Percentiles rank a stretch among this genome's conserved stretches.
These are phyloP conservation scores for Diorhabda elongata DNA, from an alignment of 1,140 invertebrate species.

Conservation along the genomic window DNA sequence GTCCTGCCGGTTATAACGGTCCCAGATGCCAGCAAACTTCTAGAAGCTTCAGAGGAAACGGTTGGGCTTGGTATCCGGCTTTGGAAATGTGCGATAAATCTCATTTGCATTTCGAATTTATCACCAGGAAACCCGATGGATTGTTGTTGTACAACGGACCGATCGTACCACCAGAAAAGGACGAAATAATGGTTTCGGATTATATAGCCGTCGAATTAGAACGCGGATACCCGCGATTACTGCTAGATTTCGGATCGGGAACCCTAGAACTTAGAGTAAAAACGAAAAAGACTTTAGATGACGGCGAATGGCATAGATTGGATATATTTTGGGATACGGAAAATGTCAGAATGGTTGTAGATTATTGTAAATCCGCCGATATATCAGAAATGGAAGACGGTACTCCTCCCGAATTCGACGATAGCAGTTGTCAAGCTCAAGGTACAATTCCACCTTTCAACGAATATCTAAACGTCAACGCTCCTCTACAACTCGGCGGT, in stretches of 20 bases:
- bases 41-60: conserved; percentile 85
- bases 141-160: conserved; percentile 96
- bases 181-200: conserved; percentile 85
- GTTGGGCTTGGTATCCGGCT: conserved; percentile 94
- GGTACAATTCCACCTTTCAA: conserved; percentile 90
- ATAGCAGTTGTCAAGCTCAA: conserved; percentile 80
- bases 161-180: conserved; percentile 83
- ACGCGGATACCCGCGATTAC: conserved; percentile 81
- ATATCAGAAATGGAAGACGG: conserved; percentile 86
- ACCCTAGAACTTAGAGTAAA: conserved; percentile 85
- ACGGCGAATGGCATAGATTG: conserved; percentile 93
- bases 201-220: conserved; percentile 92
- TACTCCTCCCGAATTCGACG: conserved; percentile 78
- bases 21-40: conserved; percentile 94
- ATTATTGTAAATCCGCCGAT: conserved; percentile 83
- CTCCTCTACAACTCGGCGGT: conserved; percentile 90
- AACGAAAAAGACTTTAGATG: conserved; percentile 79
- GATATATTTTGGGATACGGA: conserved; percentile 95
- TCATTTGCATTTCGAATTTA: conserved; percentile 91
- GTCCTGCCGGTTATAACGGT: conserved; percentile 86
- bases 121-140: conserved; percentile 85
- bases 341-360: conserved; percentile 85
- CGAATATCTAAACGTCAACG: conserved; percentile 94
- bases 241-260: conserved; percentile 94
- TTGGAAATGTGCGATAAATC: conserved; percentile 94